Percentiles rank a stretch among this genome's conserved stretches.
Evolutionary conservation across 2,113 vertebrate genomes (phyloP).

Genomic region (Gracilinanus agilis): DNA sequence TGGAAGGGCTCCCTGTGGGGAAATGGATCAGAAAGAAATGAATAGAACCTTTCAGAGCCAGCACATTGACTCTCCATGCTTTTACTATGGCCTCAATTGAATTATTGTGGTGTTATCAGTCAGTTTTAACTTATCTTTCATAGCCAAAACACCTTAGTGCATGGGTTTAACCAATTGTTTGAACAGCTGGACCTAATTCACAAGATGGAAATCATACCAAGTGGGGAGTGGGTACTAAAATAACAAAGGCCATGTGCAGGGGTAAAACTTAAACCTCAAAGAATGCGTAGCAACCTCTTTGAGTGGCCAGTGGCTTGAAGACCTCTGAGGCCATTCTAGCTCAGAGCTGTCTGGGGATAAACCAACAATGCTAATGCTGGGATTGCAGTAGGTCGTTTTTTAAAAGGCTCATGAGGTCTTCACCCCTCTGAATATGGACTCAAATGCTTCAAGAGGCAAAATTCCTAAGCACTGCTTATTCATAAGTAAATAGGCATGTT

Average conservation of each 20-base stretch:
- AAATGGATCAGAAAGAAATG: slow-evolving; percentile 17
- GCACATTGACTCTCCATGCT: background rate
- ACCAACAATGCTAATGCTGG: slow-evolving; percentile 18
- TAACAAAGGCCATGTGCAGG: slow-evolving; percentile 30
- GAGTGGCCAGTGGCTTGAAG: background rate
- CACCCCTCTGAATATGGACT: slow-evolving; percentile 40
- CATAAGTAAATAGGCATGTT: slow-evolving; percentile 77
- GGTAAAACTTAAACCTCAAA: slow-evolving; percentile 56
- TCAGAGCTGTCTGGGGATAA: slow-evolving; percentile 46
- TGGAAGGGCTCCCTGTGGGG: background rate
- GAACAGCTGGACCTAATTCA: slow-evolving; percentile 58
- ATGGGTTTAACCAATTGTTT: slow-evolving; percentile 52
- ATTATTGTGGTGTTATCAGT: slow-evolving; percentile 11
- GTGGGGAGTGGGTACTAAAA: slow-evolving; percentile 56
- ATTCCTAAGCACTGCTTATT: slow-evolving; percentile 78
- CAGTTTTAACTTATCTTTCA: slow-evolving; percentile 28
- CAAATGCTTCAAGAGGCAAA: slow-evolving; percentile 60
- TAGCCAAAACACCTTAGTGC: slow-evolving; percentile 3
- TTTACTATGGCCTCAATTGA: slow-evolving; percentile 3
- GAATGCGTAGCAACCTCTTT: slow-evolving; percentile 43
- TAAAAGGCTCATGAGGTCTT: slow-evolving; percentile 64
- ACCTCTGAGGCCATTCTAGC: slow-evolving; percentile 5
- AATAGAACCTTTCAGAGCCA: background rate
- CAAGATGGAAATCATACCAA: slow-evolving; percentile 49
- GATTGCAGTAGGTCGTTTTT: slow-evolving; percentile 22